Percentiles rank a stretch among this genome's conserved stretches.
These are phyloP conservation scores for Platysteira castanea DNA, from an alignment of 2,113 vertebrate genomes.

Conservation along the genomic window DNA sequence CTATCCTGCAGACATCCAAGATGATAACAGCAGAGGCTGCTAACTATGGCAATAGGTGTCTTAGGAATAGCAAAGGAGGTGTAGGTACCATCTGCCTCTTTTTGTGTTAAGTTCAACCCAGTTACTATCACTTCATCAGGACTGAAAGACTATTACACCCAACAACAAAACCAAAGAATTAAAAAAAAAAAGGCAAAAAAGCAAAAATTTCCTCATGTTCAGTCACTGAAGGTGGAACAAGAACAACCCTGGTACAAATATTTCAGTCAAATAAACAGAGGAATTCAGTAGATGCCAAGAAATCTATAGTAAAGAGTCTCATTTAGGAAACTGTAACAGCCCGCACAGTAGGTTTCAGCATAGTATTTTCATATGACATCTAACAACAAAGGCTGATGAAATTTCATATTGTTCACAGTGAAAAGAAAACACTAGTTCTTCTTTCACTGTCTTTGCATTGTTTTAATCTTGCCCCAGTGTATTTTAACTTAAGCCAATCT, in stretches of 20 bases:
- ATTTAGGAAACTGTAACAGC: not conserved
- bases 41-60: not conserved
- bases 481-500: constrained; percentile 28
- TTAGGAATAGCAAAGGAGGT: not conserved
- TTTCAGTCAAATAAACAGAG: not conserved
- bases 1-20: not conserved
- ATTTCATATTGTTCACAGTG: not conserved
- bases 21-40: not conserved
- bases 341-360: not conserved
- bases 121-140: not conserved
- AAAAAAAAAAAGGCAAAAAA: not conserved
- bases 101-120: not conserved
- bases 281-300: not conserved
- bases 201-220: not conserved
- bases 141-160: not conserved
- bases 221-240: not conserved
- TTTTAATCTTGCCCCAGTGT: not conserved
- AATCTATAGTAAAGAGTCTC: not conserved
- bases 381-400: not conserved
- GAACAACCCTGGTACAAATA: not conserved
- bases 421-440: not conserved
- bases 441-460: not conserved
- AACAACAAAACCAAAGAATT: not conserved
- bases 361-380: not conserved
- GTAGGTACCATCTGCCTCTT: not conserved